These are phyloP conservation scores for Lindbergichthys nudifrons DNA, from an alignment of 2,797 vertebrate genomes.

Conservation along the genomic window DNA sequence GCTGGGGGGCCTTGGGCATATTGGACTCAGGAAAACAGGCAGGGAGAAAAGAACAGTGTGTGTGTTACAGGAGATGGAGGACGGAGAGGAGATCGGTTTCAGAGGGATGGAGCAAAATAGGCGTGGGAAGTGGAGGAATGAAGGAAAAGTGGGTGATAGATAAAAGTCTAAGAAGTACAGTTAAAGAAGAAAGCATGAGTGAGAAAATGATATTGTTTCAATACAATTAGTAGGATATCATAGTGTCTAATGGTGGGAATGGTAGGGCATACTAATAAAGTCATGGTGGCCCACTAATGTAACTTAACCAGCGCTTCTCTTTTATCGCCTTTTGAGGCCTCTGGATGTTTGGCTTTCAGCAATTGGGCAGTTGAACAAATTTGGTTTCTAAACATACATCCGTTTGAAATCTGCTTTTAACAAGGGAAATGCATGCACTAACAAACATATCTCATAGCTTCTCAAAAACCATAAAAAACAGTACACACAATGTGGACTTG, in stretches of 20 bases:
- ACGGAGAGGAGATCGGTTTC: slow-evolving; percentile 38
- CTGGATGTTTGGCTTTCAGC: slow-evolving; percentile 39
- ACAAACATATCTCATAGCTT: slow-evolving; percentile 42
- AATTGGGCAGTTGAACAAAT: slow-evolving; percentile 53
- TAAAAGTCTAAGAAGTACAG: slow-evolving; percentile 27
- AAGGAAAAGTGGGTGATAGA: background rate
- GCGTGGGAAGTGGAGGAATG: slow-evolving; percentile 23
- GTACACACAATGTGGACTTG: slow-evolving; percentile 53
- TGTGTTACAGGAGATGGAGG: slow-evolving; percentile 50
- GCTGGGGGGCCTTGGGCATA: slow-evolving; percentile 88
- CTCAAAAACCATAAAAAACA: slow-evolving; percentile 56
- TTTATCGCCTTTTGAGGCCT: slow-evolving; percentile 18
- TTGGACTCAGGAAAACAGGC: slow-evolving; percentile 75
- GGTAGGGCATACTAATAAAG: slow-evolving; percentile 89
- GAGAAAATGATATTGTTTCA: slow-evolving; percentile 2
- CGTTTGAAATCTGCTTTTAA: slow-evolving; percentile 60
- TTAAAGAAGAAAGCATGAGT: slow-evolving; percentile 9
- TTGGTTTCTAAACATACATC: slow-evolving; percentile 48
- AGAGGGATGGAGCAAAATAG: slow-evolving; percentile 26
- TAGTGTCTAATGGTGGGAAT: slow-evolving; percentile 80
- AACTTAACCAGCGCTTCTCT: slow-evolving; percentile 59
- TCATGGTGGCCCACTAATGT: slow-evolving; percentile 81
- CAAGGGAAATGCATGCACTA: slow-evolving; percentile 54
- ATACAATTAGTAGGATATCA: slow-evolving; percentile 65
- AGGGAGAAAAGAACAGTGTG: slow-evolving; percentile 54